These are phyloP conservation scores for Drosophila serrata DNA, from an alignment of 1,140 invertebrate species.

Conservation along the genomic window DNA sequence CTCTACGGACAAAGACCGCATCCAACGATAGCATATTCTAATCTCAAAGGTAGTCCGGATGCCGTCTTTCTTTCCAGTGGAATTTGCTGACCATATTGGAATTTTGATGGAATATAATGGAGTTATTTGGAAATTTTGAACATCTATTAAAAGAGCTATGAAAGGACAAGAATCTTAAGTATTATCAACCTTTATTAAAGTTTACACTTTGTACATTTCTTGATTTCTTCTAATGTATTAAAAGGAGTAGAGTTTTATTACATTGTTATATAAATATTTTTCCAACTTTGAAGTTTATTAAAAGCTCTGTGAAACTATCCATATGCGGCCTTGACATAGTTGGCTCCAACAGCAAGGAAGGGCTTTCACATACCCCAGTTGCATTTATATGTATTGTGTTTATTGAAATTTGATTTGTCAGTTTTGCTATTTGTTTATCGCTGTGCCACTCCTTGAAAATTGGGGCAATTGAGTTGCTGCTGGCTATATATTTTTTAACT, in stretches of 20 bases:
- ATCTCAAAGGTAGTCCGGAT: conserved; percentile 19
- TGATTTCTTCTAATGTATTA: too few relatives aligned
- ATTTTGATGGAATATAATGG: not conserved
- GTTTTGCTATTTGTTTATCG: conserved; percentile 27
- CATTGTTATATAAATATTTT: not conserved
- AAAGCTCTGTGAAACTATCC: not conserved
- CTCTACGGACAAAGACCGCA: conserved; percentile 3
- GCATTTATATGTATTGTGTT: not conserved
- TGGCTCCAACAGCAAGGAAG: not conserved
- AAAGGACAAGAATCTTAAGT: not conserved
- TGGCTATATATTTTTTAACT: conserved; percentile 34
- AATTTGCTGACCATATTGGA: not conserved
- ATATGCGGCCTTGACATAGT: conserved; percentile 26
- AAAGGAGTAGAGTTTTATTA: not conserved
- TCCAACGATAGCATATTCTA: conserved; percentile 15
- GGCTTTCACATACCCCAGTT: conserved; percentile 2
- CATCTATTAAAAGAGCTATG: not conserved
- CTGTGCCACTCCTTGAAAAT: conserved; percentile 20
- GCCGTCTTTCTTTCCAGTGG: not conserved
- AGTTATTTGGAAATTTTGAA: not conserved
- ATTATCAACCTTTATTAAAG: not conserved
- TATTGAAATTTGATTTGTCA: conserved; percentile 27
- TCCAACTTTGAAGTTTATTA: not conserved
- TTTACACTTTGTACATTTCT: not conserved
- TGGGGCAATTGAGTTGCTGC: conserved; percentile 7